Percentiles rank a stretch among this genome's conserved stretches.
Conservation (phyloP, 2,113 vertebrate species). For the Setophaga coronata region DNA sequence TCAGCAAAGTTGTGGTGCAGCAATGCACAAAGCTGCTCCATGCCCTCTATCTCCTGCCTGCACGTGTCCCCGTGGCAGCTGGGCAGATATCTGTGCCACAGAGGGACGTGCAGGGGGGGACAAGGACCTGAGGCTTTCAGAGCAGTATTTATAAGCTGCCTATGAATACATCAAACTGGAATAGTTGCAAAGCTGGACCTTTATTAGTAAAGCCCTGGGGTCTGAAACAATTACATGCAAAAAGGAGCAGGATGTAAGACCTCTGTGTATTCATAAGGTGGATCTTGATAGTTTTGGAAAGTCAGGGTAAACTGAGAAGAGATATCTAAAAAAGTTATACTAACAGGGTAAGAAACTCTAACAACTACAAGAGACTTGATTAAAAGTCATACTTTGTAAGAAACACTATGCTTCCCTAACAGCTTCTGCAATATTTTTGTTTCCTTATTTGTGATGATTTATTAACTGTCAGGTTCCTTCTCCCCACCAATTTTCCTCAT, state of each 20-base stretch:
- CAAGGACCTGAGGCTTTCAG: background rate
- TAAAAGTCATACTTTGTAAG: background rate
- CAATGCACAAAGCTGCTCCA: background rate
- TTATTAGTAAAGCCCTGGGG: background rate
- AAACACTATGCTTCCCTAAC: background rate
- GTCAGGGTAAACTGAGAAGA: background rate
- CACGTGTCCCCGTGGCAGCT: background rate
- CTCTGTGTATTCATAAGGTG: background rate
- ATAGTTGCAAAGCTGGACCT: background rate
- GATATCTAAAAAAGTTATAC: background rate
- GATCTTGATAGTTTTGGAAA: background rate
- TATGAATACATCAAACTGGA: background rate
- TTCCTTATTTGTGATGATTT: background rate
- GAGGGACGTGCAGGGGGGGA: accelerated
- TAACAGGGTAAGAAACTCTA: background rate
- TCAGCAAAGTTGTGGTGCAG: background rate
- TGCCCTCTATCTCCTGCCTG: background rate
- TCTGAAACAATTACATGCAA: background rate
- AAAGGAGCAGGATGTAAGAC: background rate
- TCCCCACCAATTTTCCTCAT: background rate
- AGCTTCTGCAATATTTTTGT: background rate
- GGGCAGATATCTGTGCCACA: background rate
- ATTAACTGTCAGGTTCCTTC: background rate
- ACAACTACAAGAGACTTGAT: background rate
- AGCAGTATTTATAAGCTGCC: background rate